Conservation (phyloP, 30 jellyfish, hydroid and myxozoan species). For the Phacellophora camtschatica region DNA sequence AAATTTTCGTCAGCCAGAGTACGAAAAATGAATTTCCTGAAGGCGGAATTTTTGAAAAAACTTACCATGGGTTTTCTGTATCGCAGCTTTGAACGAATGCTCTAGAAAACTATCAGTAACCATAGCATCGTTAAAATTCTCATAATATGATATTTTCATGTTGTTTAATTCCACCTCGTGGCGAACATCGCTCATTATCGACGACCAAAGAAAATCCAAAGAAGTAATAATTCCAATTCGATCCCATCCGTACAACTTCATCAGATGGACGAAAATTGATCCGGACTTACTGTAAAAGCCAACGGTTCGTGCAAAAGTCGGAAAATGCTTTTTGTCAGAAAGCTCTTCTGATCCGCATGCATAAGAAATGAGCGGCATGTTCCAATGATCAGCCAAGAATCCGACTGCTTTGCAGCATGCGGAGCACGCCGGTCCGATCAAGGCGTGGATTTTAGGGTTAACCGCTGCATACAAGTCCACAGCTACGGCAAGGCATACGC, state of each 20-base stretch:
- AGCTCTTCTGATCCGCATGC: slow-evolving; percentile 77
- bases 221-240: slow-evolving; percentile 82
- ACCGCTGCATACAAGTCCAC: slow-evolving; percentile 47
- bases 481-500: slow-evolving; percentile 54
- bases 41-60: background rate
- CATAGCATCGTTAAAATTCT: slow-evolving; percentile 41
- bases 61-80: slow-evolving; percentile 19
- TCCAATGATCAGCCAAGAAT: slow-evolving; percentile 70
- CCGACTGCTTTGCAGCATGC: slow-evolving; percentile 85
- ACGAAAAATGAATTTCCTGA: no score
- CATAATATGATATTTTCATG: slow-evolving; percentile 24
- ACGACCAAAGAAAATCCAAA: slow-evolving; percentile 71
- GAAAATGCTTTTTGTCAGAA: slow-evolving; percentile 38
- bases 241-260: slow-evolving; percentile 68
- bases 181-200: slow-evolving; percentile 48
- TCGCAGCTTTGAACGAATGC: background rate
- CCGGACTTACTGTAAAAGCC: slow-evolving; percentile 88
- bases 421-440: slow-evolving; percentile 92
- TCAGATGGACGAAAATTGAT: slow-evolving; percentile 58
- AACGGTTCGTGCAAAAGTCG: slow-evolving; percentile 86
- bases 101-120: slow-evolving; percentile 15
- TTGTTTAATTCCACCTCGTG: slow-evolving; percentile 18
- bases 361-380: slow-evolving; percentile 82
- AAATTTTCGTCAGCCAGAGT: no score
- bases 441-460: slow-evolving; percentile 59